These are phyloP conservation scores for Ovis aries DNA, from an alignment of 2,113 vertebrate species.

Conservation along the genomic window DNA sequence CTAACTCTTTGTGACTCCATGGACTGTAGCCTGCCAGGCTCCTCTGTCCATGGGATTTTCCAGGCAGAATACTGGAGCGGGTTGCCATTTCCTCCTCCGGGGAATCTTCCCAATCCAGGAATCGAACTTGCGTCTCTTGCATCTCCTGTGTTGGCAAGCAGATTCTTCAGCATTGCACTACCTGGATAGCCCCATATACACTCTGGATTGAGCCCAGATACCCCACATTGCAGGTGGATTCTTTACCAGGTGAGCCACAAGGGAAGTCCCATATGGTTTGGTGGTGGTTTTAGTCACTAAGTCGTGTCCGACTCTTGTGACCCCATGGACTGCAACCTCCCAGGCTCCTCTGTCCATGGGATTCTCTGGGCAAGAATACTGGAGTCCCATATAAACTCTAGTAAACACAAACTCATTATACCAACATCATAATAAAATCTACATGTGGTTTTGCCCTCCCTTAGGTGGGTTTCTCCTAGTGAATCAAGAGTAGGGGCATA, in stretches of 20 bases:
- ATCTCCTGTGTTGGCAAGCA: not conserved
- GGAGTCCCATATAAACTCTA: not conserved
- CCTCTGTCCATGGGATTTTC: not conserved
- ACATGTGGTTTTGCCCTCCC: not conserved
- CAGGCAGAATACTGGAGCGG: not conserved
- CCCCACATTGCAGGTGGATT: fast-evolving
- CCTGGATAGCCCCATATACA: not conserved
- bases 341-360: too few relatives aligned
- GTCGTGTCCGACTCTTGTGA: too few relatives aligned
- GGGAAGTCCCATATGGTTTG: not conserved
- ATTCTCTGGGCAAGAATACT: too few relatives aligned
- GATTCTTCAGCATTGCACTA: not conserved
- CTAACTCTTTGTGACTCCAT: not conserved
- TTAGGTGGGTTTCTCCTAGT: not conserved
- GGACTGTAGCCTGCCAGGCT: not conserved
- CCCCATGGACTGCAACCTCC: too few relatives aligned
- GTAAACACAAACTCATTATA: not conserved
- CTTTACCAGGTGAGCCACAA: not conserved
- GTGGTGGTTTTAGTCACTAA: too few relatives aligned
- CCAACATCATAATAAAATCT: not conserved
- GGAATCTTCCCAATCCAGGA: not conserved
- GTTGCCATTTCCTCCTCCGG: not conserved
- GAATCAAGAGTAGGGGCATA: not conserved
- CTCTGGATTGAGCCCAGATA: not conserved
- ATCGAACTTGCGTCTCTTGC: not conserved